These are phyloP conservation scores for Fregata magnificens DNA, from an alignment of 2,113 vertebrate species.

Conservation along the genomic window DNA sequence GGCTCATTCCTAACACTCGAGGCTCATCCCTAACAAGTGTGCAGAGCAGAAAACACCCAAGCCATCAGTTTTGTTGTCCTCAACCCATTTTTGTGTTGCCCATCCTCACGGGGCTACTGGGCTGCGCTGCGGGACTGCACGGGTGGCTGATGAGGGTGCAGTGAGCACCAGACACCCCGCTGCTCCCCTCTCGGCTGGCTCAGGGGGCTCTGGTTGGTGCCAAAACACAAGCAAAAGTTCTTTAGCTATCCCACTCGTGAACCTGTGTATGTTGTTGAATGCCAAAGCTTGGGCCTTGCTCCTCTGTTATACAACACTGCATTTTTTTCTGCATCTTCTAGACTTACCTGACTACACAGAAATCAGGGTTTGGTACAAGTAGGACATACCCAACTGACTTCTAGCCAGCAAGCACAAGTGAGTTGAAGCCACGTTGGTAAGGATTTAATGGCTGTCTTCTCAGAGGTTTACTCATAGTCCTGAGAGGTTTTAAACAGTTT, in stretches of 20 bases:
- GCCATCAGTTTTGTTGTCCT: neutral
- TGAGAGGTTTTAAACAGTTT: neutral
- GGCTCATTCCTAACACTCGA: neutral
- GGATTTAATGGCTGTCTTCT: neutral
- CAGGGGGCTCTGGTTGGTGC: neutral
- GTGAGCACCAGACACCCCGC: neutral
- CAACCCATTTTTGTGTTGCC: neutral
- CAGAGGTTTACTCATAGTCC: neutral
- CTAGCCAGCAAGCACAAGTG: neutral
- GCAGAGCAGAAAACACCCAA: neutral
- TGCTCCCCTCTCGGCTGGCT: accelerated
- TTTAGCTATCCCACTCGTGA: neutral
- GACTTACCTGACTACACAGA: neutral
- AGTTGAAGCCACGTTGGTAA: accelerated
- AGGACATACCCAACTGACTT: neutral
- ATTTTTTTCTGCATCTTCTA: neutral
- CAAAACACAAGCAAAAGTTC: neutral
- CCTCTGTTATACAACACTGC: accelerated
- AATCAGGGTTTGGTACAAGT: neutral
- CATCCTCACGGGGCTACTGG: accelerated
- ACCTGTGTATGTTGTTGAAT: neutral
- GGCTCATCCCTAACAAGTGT: neutral
- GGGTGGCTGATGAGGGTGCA: neutral
- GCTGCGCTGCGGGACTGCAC: accelerated
- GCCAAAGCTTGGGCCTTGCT: neutral